phyloP scores from a whole-genome alignment of 1,140 invertebrate species.

The Parasteatoda tepidariorum region DNA sequence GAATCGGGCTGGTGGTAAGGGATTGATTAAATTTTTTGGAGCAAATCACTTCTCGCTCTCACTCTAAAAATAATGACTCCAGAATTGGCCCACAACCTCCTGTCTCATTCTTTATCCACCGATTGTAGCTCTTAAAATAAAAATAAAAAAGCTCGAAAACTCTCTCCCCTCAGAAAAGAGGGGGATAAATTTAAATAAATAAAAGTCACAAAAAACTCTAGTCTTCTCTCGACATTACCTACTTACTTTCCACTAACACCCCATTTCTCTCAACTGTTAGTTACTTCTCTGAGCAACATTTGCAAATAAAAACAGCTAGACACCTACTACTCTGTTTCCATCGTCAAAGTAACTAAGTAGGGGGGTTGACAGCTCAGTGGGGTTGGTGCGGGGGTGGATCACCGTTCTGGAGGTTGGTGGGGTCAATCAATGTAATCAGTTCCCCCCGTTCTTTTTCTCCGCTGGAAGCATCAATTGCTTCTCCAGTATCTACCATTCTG shows the following conservation, averaged over 20 bases:
- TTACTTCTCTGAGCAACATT: conserved; percentile 31
- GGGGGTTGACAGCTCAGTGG: conserved; percentile 16
- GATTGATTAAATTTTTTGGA: background rate
- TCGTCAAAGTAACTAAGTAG: background rate
- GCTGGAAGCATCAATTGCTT: conserved; percentile 27
- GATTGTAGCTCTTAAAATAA: background rate
- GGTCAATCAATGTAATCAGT: conserved; percentile 55
- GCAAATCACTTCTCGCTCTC: background rate
- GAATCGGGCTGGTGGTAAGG: too few relatives aligned
- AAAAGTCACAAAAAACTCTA: conserved; percentile 8
- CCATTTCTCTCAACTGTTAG: conserved; percentile 38
- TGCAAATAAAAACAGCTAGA: conserved; percentile 52
- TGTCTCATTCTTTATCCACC: background rate
- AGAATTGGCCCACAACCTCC: background rate
- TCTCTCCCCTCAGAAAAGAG: background rate
- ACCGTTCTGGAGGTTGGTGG: conserved; percentile 1
- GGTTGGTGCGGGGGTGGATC: conserved; percentile 9
- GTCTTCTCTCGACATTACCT: conserved; percentile 5
- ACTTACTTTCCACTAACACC: conserved; percentile 21
- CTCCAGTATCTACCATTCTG: background rate
- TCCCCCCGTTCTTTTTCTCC: conserved; percentile 11
- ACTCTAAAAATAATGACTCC: background rate
- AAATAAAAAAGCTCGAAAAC: conserved; percentile 55
- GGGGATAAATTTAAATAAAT: background rate
- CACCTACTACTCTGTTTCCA: background rate